Conservation (phyloP, 1,140 invertebrate genomes). For the Streblospio benedicti region DNA sequence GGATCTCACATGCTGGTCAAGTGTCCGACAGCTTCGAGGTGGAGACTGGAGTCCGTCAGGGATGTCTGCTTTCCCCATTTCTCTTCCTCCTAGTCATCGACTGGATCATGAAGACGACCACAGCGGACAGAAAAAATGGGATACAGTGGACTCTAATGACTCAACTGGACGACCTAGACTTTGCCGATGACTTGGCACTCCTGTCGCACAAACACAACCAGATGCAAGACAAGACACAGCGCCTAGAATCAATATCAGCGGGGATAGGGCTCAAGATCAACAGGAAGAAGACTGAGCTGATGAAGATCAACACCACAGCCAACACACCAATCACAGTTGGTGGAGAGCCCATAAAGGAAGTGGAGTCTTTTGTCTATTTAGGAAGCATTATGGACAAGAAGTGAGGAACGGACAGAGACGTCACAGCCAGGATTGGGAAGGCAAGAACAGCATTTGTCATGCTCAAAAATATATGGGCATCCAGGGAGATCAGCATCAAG, state of each 20-base stretch:
- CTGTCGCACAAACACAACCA: background rate
- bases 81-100: conserved; percentile 21
- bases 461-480: conserved; percentile 13
- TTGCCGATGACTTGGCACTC: background rate
- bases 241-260: background rate
- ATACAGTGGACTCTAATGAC: conserved; percentile 1
- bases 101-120: conserved; percentile 18
- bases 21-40: too few species aligned
- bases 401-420: conserved; percentile 11
- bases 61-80: conserved; percentile 22
- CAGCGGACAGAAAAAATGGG: conserved; percentile 5
- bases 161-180: conserved; percentile 2
- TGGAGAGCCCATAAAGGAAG: background rate
- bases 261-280: conserved; percentile 2
- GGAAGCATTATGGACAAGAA: conserved; percentile 6
- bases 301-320: background rate
- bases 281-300: conserved; percentile 1
- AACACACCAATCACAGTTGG: conserved; percentile 2
- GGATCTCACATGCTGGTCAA: too few species aligned
- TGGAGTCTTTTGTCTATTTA: background rate
- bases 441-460: conserved; percentile 12
- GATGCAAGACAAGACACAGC: background rate
- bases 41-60: conserved; percentile 18
- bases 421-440: conserved; percentile 11
- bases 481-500: conserved; percentile 4